Conservation (phyloP, 2,797 vertebrate species). For the Cyprinella venusta region DNA sequence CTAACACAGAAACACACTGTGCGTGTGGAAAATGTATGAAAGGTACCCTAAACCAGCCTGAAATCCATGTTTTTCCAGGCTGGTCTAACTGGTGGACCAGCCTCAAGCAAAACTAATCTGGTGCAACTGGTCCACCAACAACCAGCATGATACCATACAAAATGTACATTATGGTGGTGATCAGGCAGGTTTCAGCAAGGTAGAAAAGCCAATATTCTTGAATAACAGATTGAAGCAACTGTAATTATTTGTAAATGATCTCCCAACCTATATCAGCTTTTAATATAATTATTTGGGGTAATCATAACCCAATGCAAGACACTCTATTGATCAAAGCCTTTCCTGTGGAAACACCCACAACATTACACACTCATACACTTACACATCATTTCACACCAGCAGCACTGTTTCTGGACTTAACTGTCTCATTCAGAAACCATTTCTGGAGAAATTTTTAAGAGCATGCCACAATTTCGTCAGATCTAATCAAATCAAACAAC, state of each 20-base stretch:
- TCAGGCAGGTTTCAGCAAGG: not conserved
- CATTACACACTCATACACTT: constrained; percentile 64
- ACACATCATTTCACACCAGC: constrained; percentile 59
- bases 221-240: not conserved
- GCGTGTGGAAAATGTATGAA: not conserved
- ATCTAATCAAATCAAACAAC: constrained; percentile 9
- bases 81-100: not conserved
- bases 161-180: not conserved
- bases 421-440: constrained; percentile 60
- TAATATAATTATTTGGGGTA: not conserved
- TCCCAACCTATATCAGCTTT: not conserved
- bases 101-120: not conserved
- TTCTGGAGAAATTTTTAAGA: constrained; percentile 61
- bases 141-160: not conserved
- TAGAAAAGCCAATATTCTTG: not conserved
- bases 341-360: constrained; percentile 63
- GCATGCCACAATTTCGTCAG: constrained; percentile 55
- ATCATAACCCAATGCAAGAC: constrained; percentile 59
- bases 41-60: not conserved
- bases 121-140: not conserved
- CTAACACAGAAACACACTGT: not conserved
- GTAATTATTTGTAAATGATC: not conserved
- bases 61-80: no score
- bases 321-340: constrained; percentile 69
- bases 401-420: constrained; percentile 36